These are phyloP conservation scores for Boloria selene DNA, from an alignment of 2,888 invertebrate genomes.

Conservation along the genomic window DNA sequence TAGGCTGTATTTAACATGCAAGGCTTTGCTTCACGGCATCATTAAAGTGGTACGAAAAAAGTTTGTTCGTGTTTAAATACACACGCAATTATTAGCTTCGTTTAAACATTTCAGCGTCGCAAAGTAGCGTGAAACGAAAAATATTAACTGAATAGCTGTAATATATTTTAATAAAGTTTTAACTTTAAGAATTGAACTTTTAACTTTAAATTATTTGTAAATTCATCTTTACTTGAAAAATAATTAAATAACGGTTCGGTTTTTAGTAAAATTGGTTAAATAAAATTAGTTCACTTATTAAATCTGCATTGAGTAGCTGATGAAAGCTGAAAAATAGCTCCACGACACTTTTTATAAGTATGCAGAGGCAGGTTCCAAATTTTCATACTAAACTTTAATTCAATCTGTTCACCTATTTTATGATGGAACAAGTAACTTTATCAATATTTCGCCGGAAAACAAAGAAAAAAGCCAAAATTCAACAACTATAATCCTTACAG, in stretches of 20 bases:
- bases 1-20: slow-evolving; percentile 40
- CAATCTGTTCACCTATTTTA: slow-evolving; percentile 4
- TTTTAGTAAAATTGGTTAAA: too few relatives aligned
- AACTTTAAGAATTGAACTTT: neutral
- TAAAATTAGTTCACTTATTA: too few relatives aligned
- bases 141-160: slow-evolving; percentile 10
- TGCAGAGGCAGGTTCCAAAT: neutral
- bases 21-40: slow-evolving; percentile 37
- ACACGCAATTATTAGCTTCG: slow-evolving; percentile 40
- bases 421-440: slow-evolving; percentile 14
- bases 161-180: slow-evolving; percentile 13
- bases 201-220: neutral
- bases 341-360: neutral
- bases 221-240: neutral
- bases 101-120: slow-evolving; percentile 37
- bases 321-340: too few relatives aligned
- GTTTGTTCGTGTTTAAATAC: slow-evolving; percentile 38
- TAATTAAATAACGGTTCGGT: neutral
- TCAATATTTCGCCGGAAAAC: slow-evolving; percentile 10
- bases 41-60: slow-evolving; percentile 38
- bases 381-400: slow-evolving; percentile 4
- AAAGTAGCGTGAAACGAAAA: slow-evolving; percentile 35
- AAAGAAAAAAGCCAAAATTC: slow-evolving; percentile 9
- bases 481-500: slow-evolving; percentile 6
- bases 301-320: too few relatives aligned